These are phyloP conservation scores for Vulpes lagopus DNA, from an alignment of 2,113 vertebrate species.

Conservation along the genomic window DNA sequence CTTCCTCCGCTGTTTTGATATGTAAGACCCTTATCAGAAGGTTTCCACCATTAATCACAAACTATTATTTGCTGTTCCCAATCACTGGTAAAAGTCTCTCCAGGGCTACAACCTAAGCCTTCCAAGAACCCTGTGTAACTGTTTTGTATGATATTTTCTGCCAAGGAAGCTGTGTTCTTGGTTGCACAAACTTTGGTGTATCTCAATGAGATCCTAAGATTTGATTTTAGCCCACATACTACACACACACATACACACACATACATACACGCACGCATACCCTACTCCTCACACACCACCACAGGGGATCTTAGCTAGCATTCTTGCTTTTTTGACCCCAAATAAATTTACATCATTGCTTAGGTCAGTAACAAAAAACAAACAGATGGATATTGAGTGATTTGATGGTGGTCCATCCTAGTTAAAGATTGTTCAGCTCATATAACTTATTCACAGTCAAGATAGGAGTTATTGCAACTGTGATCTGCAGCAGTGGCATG, in stretches of 20 bases:
- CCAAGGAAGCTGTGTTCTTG: neutral
- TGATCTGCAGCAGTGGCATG: constrained; percentile 83
- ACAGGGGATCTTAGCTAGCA: constrained; percentile 75
- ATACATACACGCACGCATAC: neutral
- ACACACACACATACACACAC: neutral
- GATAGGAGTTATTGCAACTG: constrained; percentile 82
- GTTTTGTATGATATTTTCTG: neutral
- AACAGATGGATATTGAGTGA: constrained; percentile 78
- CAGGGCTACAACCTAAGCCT: neutral
- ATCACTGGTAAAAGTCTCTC: neutral
- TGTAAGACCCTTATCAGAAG: constrained; percentile 64
- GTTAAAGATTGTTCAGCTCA: constrained; percentile 81
- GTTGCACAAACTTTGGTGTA: constrained; percentile 65
- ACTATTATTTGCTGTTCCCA: constrained; percentile 64
- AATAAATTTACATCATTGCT: constrained; percentile 84
- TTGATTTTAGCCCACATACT: neutral
- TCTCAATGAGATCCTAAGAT: constrained; percentile 10
- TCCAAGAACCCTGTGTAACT: neutral
- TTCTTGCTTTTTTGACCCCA: constrained; percentile 75
- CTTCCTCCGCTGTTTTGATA: constrained; percentile 66
- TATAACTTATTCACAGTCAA: constrained; percentile 83
- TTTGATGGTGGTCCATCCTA: constrained; percentile 72
- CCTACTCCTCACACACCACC: constrained; percentile 58
- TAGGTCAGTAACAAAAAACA: constrained; percentile 85
- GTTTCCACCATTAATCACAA: constrained; percentile 74